phyloP scores from a whole-genome alignment of 2,888 invertebrate genomes.

The Idaea biselata region DNA sequence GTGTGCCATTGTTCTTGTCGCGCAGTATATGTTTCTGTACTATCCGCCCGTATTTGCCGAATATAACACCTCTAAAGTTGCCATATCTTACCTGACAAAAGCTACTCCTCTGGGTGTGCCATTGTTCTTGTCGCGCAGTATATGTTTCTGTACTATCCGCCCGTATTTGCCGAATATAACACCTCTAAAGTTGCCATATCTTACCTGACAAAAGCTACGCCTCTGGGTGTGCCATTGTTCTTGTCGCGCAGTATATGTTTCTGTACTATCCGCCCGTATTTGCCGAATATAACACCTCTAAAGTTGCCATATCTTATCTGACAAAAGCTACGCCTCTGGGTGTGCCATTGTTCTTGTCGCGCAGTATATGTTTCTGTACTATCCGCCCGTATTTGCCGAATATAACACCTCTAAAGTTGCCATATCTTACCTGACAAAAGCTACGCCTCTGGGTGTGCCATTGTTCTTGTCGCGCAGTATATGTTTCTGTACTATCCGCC shows the following conservation, averaged over 20 bases:
- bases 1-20: slow-evolving; percentile 92
- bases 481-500: slow-evolving; percentile 95
- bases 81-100: slow-evolving; percentile 68
- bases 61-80: neutral
- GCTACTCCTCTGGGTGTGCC: slow-evolving; percentile 94
- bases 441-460: slow-evolving; percentile 93
- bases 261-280: slow-evolving; percentile 95
- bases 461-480: slow-evolving; percentile 93
- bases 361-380: slow-evolving; percentile 94
- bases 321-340: slow-evolving; percentile 97
- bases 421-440: slow-evolving; percentile 89
- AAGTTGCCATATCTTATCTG: slow-evolving; percentile 75
- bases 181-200: neutral
- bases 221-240: slow-evolving; percentile 91
- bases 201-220: slow-evolving; percentile 96
- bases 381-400: slow-evolving; percentile 95
- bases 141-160: slow-evolving; percentile 94
- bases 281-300: slow-evolving; percentile 83
- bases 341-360: slow-evolving; percentile 92
- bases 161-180: slow-evolving; percentile 85
- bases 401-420: slow-evolving; percentile 51
- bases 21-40: slow-evolving; percentile 95
- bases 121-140: slow-evolving; percentile 93
- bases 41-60: slow-evolving; percentile 91
- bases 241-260: slow-evolving; percentile 94